Base-by-base conservation (phyloP, 2,113 vertebrate genomes). In the Nycticryphes semicollaris region DNA sequence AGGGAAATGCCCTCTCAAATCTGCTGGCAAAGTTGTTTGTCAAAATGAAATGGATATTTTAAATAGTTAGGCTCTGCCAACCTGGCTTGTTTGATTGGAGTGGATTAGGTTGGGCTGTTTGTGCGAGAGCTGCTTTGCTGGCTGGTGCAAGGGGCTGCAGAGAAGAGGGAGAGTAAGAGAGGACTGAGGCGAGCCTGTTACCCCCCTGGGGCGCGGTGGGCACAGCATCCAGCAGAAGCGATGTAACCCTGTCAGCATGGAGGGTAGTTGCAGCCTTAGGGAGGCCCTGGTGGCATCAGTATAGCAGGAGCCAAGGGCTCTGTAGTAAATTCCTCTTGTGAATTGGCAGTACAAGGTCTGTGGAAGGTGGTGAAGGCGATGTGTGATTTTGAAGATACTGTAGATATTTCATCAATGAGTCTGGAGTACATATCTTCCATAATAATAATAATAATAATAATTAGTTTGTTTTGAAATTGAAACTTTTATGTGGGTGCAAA, bases 191-290 rank as follows among this genome's bases (percentile, higher is more conserved):
- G 72, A 68, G 35, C n/a, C 14, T 67, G 17, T 30, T 53, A 9
- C 15, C 60, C 9, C 5, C n/a, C 69, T 33, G 31, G 11, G 50
- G 14, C 33, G 24, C 0, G 1, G 25, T 19, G n/a, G 14, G 39
- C 17, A 4, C 74, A 28, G 47, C 33, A 76, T 56, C 59, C 59
- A 11, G 60, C 60, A 75, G 48, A 41, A 30, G 20, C 8, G 7
- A 24, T 4, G 8, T 25, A 20, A 28, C 39, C 0, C 0, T 25
- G 9, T 33, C 50, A 12, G 30, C 1, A 0, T 37, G 67, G 35
- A 62, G 60, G 31, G 35, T 6, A 18, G 23, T 24, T 1, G 6
- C 21, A 69, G 72, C 41, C 67, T 31, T 14, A 10, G 53, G 27
- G 21, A 72, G 9, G 12, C 33, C 59, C 16, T 39, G 35, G 24